A percentile compares a stretch with the other conserved stretches of the same genome.
phyloP scores from a whole-genome alignment of 92 coral and sea anemone genomes.

The Parazoanthus darwini region DNA sequence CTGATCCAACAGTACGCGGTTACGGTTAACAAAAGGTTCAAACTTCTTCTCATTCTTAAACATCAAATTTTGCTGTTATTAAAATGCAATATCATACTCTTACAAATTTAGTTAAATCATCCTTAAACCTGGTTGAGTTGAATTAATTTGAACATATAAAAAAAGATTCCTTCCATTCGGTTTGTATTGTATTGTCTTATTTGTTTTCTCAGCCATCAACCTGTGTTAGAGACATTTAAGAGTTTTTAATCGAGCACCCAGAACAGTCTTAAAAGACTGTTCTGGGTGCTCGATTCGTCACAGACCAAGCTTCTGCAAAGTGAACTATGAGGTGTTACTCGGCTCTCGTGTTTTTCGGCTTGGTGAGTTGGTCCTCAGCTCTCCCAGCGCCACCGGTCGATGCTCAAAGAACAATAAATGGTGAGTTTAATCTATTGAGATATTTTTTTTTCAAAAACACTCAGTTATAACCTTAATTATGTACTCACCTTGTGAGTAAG shows the following conservation, averaged over 20 bases:
- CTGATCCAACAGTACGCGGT: neutral
- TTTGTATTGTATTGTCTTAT: neutral
- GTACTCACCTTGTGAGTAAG: neutral
- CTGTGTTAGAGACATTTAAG: neutral
- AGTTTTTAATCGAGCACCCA: too few relatives aligned
- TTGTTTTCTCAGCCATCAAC: slow-evolving; percentile 15
- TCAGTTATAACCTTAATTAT: neutral
- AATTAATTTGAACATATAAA: too few relatives aligned
- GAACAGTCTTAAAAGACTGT: too few relatives aligned
- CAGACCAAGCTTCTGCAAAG: neutral
- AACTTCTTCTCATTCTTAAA: neutral
- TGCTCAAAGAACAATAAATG: slow-evolving; percentile 7
- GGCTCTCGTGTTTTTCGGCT: neutral
- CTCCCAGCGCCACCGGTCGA: neutral
- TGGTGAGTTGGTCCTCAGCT: neutral
- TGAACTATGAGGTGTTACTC: slow-evolving; percentile 4
- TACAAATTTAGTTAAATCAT: too few relatives aligned
- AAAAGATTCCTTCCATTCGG: neutral
- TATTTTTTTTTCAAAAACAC: neutral
- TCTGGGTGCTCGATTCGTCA: neutral
- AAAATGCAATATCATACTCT: neutral
- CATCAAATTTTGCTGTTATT: neutral
- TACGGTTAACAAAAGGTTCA: neutral
- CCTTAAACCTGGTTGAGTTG: neutral
- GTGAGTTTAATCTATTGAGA: neutral